phyloP scores from a whole-genome alignment of 2,797 vertebrate genomes.

The Gephyroberyx darwinii region DNA sequence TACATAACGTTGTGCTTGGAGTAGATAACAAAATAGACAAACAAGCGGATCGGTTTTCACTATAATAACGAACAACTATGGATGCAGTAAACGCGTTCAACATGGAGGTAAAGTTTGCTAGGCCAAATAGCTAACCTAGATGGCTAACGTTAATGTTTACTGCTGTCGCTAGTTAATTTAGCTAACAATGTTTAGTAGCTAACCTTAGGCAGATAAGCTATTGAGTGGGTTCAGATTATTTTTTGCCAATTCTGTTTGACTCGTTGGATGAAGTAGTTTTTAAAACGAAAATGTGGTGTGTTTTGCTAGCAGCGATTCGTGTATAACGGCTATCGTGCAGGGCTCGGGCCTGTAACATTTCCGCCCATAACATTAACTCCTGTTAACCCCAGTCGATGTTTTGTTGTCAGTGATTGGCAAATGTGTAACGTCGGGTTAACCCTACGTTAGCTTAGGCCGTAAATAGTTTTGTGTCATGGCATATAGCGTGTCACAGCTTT shows the following conservation, averaged over 20 bases:
- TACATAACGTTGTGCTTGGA: neutral
- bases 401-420: too few species aligned
- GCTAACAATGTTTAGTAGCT: neutral
- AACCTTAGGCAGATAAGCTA: neutral
- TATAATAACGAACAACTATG: conserved; percentile 61
- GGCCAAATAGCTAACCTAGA: too few species aligned
- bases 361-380: too few species aligned
- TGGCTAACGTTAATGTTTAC: too few species aligned
- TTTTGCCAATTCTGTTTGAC: neutral
- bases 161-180: neutral
- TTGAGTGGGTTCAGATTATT: neutral
- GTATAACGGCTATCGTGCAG: too few species aligned
- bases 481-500: too few species aligned
- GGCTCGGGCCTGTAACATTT: neutral
- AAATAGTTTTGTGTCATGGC: too few species aligned
- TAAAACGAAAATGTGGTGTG: neutral
- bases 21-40: neutral
- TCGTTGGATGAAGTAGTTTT: neutral
- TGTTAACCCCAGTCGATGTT: too few species aligned
- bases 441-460: too few species aligned
- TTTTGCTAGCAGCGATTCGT: neutral
- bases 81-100: conserved; percentile 86
- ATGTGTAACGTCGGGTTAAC: too few species aligned
- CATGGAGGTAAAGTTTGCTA: conserved; percentile 86
- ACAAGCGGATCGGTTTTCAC: neutral